Conservation (phyloP, 2,113 vertebrate species). For the Apteryx owenii region DNA sequence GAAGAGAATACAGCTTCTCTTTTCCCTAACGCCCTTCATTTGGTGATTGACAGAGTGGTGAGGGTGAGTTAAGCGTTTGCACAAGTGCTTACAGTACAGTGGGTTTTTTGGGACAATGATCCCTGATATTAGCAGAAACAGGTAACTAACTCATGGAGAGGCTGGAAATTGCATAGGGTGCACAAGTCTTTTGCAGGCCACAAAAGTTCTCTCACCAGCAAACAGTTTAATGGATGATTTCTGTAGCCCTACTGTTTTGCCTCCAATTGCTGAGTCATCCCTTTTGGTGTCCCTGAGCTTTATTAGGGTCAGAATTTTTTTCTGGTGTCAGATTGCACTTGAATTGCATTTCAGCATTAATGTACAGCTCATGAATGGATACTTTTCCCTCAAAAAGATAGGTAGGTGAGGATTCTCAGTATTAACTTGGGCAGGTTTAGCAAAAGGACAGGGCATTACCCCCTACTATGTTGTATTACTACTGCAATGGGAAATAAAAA, state of each 20-base stretch:
- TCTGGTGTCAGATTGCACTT: background rate
- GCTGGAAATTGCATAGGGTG: background rate
- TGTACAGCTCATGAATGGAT: background rate
- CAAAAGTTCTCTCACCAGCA: background rate
- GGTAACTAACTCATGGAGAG: background rate
- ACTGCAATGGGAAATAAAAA: background rate
- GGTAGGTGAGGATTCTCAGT: background rate
- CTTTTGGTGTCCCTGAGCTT: background rate
- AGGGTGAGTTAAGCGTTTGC: background rate
- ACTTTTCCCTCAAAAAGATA: background rate
- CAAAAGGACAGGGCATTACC: background rate
- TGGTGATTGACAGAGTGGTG: background rate
- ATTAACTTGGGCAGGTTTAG: background rate
- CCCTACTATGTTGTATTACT: background rate
- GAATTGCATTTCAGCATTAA: background rate
- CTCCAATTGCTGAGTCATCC: background rate
- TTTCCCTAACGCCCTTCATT: background rate
- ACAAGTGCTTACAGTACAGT: background rate
- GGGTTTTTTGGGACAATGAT: background rate
- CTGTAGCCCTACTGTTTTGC: background rate
- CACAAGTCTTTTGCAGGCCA: background rate
- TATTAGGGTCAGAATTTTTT: slow-evolving; percentile 8
- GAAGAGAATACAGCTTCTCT: background rate
- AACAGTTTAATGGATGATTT: background rate
- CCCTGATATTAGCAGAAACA: background rate